Percentiles rank a stretch among this genome's conserved stretches.
These are phyloP conservation scores for Dipus sagitta DNA, from an alignment of 2,797 vertebrate genomes.

Conservation along the genomic window DNA sequence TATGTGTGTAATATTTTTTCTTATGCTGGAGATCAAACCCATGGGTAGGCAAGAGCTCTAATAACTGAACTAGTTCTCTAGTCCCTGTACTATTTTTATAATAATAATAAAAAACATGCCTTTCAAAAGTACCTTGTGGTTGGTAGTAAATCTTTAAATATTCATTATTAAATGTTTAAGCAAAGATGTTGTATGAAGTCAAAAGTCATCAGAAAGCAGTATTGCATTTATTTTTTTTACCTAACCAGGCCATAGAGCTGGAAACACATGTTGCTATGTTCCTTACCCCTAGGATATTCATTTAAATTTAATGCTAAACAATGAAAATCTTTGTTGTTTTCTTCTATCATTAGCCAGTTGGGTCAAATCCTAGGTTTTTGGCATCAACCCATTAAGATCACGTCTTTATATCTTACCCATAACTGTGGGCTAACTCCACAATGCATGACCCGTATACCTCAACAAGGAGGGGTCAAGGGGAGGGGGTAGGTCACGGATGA, in stretches of 20 bases:
- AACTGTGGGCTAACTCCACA: too few relatives aligned
- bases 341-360: constrained; percentile 29
- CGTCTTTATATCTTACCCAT: too few relatives aligned
- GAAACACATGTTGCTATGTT: constrained; percentile 41
- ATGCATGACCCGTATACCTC: too few relatives aligned
- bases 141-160: constrained; percentile 55
- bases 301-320: constrained; percentile 55
- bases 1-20: not conserved
- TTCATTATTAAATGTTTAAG: constrained; percentile 54
- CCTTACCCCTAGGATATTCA: constrained; percentile 27
- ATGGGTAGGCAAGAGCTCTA: not conserved
- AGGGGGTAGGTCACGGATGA: too few relatives aligned
- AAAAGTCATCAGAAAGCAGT: constrained; percentile 23
- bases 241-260: constrained; percentile 27
- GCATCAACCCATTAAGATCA: not conserved
- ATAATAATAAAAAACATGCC: constrained; percentile 8
- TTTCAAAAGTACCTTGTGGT: constrained; percentile 52
- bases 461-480: too few relatives aligned
- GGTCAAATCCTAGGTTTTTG: not conserved
- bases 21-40: not conserved
- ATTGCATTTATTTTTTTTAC: constrained; percentile 16
- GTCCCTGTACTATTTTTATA: not conserved
- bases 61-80: not conserved
- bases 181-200: constrained; percentile 17
- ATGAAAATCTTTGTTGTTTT: constrained; percentile 51